Percentiles rank a stretch among this genome's conserved stretches.
phyloP scores from a whole-genome alignment of 2,797 vertebrate species.

The Bryconaethiops microstoma region DNA sequence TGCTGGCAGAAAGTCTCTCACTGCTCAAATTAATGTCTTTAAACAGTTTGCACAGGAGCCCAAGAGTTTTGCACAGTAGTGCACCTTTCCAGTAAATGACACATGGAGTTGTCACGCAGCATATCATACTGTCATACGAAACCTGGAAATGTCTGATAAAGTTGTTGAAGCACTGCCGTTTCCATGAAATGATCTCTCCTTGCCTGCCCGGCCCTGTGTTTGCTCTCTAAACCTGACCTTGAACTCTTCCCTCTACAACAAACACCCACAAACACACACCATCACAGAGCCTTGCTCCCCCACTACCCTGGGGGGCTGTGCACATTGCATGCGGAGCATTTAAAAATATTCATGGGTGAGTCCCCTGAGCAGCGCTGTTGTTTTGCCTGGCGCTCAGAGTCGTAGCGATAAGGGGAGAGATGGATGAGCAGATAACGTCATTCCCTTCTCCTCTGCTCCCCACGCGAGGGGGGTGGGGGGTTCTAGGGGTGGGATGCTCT shows the following conservation, averaged over 20 bases:
- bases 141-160: constrained; percentile 31
- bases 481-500: background rate
- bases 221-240: constrained; percentile 23
- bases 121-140: background rate
- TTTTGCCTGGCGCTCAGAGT: constrained; percentile 65
- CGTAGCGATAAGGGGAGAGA: constrained; percentile 66
- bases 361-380: constrained; percentile 58
- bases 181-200: background rate
- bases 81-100: too few species aligned
- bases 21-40: too few species aligned
- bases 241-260: background rate
- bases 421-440: constrained; percentile 55
- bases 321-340: constrained; percentile 58
- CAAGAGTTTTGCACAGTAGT: too few species aligned
- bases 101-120: background rate
- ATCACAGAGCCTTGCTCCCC: constrained; percentile 3
- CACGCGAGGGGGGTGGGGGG: background rate
- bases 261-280: background rate
- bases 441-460: background rate
- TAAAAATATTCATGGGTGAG: constrained; percentile 64
- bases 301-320: constrained; percentile 23
- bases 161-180: constrained; percentile 27
- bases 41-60: too few species aligned
- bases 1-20: too few species aligned
- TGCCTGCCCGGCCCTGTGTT: background rate